These are phyloP conservation scores for Ctenicera cuprea DNA, from an alignment of 2,888 invertebrate species.

Conservation along the genomic window DNA sequence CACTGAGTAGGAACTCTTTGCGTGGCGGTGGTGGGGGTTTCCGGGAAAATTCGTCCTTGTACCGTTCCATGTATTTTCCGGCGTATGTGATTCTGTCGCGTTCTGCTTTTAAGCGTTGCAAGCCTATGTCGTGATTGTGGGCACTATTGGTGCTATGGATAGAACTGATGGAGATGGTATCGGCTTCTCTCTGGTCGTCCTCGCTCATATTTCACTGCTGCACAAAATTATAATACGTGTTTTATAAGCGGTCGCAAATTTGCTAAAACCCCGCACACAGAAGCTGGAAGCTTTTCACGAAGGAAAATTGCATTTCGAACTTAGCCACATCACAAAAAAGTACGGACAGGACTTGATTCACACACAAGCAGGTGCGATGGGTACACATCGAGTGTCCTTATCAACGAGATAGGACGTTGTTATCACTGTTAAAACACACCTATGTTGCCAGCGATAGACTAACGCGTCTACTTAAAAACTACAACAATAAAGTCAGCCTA, in stretches of 20 bases:
- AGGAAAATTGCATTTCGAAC: constrained; percentile 37
- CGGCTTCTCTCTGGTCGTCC: constrained; percentile 37
- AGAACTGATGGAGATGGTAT: constrained; percentile 42
- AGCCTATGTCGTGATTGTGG: constrained; percentile 61
- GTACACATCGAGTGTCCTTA: constrained; percentile 45
- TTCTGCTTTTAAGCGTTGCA: constrained; percentile 65
- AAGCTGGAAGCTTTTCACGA: constrained; percentile 44
- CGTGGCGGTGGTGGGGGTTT: constrained; percentile 56
- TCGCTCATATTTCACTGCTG: constrained; percentile 48
- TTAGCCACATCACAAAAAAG: constrained; percentile 50
- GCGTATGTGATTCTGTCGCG: constrained; percentile 67
- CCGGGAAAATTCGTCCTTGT: constrained; percentile 66
- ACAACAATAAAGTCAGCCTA: constrained; percentile 17
- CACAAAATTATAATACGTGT: constrained; percentile 40
- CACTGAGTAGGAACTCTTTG: constrained; percentile 57
- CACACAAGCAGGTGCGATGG: constrained; percentile 48
- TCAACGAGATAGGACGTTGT: constrained; percentile 43
- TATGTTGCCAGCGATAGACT: constrained; percentile 20
- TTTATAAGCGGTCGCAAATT: constrained; percentile 10
- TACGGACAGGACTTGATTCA: constrained; percentile 41
- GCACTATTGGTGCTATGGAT: constrained; percentile 34
- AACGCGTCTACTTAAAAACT: constrained; percentile 25
- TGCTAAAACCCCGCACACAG: constrained; percentile 43
- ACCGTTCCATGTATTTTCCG: constrained; percentile 70
- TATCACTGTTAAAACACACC: constrained; percentile 48